Evolutionary conservation across 2,797 vertebrate species (phyloP).

Genomic region (Pygocentrus nattereri): DNA sequence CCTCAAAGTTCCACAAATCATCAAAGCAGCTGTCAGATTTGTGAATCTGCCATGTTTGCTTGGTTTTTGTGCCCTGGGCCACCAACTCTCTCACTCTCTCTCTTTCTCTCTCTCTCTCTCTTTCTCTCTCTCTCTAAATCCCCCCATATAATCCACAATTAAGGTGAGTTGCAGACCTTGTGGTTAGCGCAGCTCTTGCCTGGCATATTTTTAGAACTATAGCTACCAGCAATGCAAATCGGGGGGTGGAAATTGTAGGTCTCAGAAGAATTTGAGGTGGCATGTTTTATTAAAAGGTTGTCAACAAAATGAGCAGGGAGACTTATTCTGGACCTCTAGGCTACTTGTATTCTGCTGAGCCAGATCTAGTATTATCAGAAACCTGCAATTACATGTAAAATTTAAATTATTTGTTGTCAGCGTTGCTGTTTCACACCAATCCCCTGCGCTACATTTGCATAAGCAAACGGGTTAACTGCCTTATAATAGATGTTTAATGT

Average conservation of each 20-base stretch:
- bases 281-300: slow-evolving; percentile 69
- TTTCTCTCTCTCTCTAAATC: slow-evolving; percentile 25
- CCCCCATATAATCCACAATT: slow-evolving; percentile 60
- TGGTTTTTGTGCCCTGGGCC: slow-evolving; percentile 36
- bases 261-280: slow-evolving; percentile 61
- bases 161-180: slow-evolving; percentile 59
- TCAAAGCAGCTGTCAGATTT: slow-evolving; percentile 58
- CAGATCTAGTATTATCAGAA: slow-evolving; percentile 57
- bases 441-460: slow-evolving; percentile 40
- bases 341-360: slow-evolving; percentile 64
- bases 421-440: slow-evolving; percentile 49
- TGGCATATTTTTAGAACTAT: slow-evolving; percentile 59
- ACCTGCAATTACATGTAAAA: slow-evolving; percentile 57
- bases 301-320: slow-evolving; percentile 63
- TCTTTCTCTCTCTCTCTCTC: slow-evolving; percentile 42
- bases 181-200: slow-evolving; percentile 48
- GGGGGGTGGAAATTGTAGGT: slow-evolving; percentile 53
- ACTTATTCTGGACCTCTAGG: slow-evolving; percentile 61
- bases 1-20: slow-evolving; percentile 53
- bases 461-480: slow-evolving; percentile 49
- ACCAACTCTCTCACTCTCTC: slow-evolving; percentile 43
- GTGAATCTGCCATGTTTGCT: slow-evolving; percentile 47
- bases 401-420: slow-evolving; percentile 57
- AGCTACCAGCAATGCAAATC: slow-evolving; percentile 59
- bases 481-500: slow-evolving; percentile 45